Percentiles rank a stretch among this genome's conserved stretches.
Evolutionary conservation across 2,888 invertebrate species (phyloP).

Genomic region (Limnephilus marmoratus): DNA sequence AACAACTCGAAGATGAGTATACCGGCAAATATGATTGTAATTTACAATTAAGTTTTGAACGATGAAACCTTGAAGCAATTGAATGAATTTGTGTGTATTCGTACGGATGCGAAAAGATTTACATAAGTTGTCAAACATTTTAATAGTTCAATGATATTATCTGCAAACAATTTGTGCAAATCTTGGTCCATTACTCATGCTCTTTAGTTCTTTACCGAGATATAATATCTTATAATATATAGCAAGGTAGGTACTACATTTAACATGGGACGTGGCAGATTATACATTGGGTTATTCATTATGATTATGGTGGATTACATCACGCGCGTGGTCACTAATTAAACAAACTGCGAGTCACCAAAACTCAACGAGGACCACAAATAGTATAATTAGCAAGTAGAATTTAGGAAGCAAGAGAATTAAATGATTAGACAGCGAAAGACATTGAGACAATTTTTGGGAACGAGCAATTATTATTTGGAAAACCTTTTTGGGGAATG

Average conservation of each 20-base stretch:
- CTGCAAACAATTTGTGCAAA: neutral
- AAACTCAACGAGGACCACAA: neutral
- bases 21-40: neutral
- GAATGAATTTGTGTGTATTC: neutral
- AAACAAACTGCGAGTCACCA: slow-evolving; percentile 10
- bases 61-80: neutral
- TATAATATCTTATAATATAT: neutral
- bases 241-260: neutral
- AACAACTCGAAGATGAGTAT: neutral
- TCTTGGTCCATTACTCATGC: neutral
- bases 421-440: neutral
- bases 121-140: neutral
- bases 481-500: too few relatives aligned
- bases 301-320: slow-evolving; percentile 10
- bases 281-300: neutral
- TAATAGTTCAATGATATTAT: neutral
- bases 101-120: neutral
- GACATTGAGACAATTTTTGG: neutral
- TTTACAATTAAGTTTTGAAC: neutral
- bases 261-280: neutral
- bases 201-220: neutral
- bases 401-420: neutral
- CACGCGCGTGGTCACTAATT: slow-evolving; percentile 2
- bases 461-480: neutral
- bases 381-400: neutral